A percentile compares a stretch with the other conserved stretches of the same genome.
Conservation (phyloP, 2,888 invertebrate genomes). For the Lycophotia porphyrea region DNA sequence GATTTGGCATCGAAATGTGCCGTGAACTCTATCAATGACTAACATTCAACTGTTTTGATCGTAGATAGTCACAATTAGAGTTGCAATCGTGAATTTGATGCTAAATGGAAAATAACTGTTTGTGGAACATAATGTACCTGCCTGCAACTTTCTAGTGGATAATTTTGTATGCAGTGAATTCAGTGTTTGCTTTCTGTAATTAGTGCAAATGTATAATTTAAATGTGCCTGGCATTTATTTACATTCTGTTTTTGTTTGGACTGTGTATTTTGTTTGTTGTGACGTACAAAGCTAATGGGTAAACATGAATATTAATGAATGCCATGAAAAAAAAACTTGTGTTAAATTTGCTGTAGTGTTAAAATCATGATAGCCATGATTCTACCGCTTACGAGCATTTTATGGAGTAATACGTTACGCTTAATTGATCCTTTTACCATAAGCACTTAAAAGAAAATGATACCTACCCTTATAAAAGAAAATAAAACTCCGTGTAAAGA, state of each 20-base stretch:
- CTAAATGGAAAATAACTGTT: conserved; percentile 33
- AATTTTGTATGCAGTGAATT: conserved; percentile 42
- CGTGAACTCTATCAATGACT: conserved; percentile 53
- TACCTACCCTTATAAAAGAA: background rate
- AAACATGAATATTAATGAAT: conserved; percentile 23
- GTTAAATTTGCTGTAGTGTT: conserved; percentile 2
- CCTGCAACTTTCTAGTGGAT: conserved; percentile 35
- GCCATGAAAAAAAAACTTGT: background rate
- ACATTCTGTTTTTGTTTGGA: conserved; percentile 22
- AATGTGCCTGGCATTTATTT: conserved; percentile 50
- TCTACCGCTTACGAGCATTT: background rate
- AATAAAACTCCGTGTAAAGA: conserved; percentile 17
- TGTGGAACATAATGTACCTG: conserved; percentile 9
- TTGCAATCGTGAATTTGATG: conserved; percentile 21
- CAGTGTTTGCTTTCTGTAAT: conserved; percentile 49
- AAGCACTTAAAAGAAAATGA: conserved; percentile 1
- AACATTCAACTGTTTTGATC: conserved; percentile 48
- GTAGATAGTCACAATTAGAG: conserved; percentile 27
- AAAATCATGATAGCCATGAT: background rate
- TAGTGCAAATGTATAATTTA: conserved; percentile 48
- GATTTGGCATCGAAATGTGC: conserved; percentile 64
- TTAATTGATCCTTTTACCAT: conserved; percentile 21
- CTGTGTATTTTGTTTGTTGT: conserved; percentile 20
- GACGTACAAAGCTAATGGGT: conserved; percentile 22
- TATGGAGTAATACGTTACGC: conserved; percentile 12